These are phyloP conservation scores for Paedocypris micromegethes DNA, from an alignment of 2,797 vertebrate species.

Conservation along the genomic window DNA sequence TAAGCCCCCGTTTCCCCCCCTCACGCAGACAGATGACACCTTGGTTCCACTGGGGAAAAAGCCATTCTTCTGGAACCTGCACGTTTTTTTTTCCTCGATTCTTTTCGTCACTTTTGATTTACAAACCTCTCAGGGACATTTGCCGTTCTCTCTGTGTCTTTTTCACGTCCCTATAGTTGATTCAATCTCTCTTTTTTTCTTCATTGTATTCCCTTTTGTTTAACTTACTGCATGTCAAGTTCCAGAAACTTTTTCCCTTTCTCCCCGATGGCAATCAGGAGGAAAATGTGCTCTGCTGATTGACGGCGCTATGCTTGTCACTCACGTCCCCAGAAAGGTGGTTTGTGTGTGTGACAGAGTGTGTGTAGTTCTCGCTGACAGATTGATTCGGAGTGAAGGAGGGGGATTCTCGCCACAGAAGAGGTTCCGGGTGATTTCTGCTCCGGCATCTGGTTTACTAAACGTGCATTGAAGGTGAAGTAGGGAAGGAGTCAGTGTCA, in stretches of 20 bases:
- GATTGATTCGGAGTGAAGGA: conserved; percentile 56
- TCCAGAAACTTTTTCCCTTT: conserved; percentile 49
- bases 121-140: conserved; percentile 29
- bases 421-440: conserved; percentile 48
- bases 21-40: conserved; percentile 48
- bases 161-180: conserved; percentile 52
- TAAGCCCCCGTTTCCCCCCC: neutral
- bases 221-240: conserved; percentile 48
- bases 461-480: neutral
- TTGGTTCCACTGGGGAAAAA: conserved; percentile 43
- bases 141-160: conserved; percentile 51
- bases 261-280: conserved; percentile 51
- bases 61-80: conserved; percentile 48
- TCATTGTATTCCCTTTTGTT: conserved; percentile 38
- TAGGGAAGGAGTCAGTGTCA: neutral
- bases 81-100: conserved; percentile 41
- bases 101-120: conserved; percentile 22
- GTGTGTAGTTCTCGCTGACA: conserved; percentile 56
- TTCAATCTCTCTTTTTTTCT: conserved; percentile 50
- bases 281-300: conserved; percentile 55
- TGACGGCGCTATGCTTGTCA: conserved; percentile 61
- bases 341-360: conserved; percentile 37
- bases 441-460: conserved; percentile 22
- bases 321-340: conserved; percentile 56
- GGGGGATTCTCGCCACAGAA: conserved; percentile 42